phyloP scores from a whole-genome alignment of 2,797 vertebrate genomes.

The Rhabdomys pumilio region DNA sequence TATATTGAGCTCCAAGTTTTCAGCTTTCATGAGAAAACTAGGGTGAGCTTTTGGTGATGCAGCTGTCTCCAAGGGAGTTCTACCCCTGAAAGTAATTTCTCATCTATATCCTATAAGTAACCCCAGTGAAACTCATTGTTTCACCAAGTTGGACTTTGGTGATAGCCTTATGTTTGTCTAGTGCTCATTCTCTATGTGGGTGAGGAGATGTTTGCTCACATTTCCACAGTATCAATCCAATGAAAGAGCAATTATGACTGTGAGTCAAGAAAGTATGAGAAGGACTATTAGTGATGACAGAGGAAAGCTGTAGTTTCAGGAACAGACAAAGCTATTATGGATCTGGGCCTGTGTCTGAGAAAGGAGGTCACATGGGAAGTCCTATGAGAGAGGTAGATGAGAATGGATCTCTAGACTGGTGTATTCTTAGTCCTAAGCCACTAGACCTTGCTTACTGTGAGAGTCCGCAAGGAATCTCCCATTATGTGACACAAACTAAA shows the following conservation, averaged over 20 bases:
- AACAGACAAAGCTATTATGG: constrained; percentile 78
- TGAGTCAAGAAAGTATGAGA: constrained; percentile 81
- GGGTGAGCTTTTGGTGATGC: neutral
- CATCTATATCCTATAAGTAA: neutral
- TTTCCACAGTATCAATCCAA: neutral
- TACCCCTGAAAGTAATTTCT: neutral
- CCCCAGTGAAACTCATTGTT: neutral
- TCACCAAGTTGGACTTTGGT: constrained; percentile 52
- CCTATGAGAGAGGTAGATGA: constrained; percentile 88
- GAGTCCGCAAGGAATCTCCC: constrained; percentile 87
- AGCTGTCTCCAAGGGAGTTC: neutral
- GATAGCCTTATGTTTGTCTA: neutral
- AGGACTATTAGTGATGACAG: constrained; percentile 80
- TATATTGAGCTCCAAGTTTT: neutral
- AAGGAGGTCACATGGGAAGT: constrained; percentile 83
- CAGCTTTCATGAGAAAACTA: neutral
- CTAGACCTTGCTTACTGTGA: constrained; percentile 96
- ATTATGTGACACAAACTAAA: constrained; percentile 85
- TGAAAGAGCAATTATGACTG: constrained; percentile 85
- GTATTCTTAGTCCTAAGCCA: constrained; percentile 89
- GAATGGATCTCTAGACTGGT: constrained; percentile 87
- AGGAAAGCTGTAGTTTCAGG: constrained; percentile 79
- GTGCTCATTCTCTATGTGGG: neutral
- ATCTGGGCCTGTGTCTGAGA: constrained; percentile 82
- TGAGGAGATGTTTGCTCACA: neutral